Evolutionary conservation across 1,140 invertebrate genomes (phyloP), one percentile per base, ranked within the genome.

Genomic region (Penaeus chinensis): DNA sequence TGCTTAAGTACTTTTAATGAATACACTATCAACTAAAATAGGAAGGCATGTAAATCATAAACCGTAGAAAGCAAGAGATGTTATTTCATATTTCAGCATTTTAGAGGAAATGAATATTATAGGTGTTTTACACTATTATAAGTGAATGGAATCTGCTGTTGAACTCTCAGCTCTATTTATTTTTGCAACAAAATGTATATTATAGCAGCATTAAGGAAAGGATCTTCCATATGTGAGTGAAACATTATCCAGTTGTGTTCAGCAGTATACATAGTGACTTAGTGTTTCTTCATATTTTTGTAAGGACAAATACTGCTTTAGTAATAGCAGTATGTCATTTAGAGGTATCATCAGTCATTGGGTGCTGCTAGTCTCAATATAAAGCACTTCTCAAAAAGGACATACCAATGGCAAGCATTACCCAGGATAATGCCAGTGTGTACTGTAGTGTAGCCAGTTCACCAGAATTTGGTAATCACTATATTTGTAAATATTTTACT

Each of bases 131-230:
- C 27, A 27, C 71, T 32, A 74, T 37, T 32, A n/a, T 32, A 74
- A 19, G 71, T 74, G 18, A 74, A 74, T 54, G 54, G 54, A 54
- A 54, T 54, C 54, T 54, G 54, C 71, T 74, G 71, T 74, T 74
- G 71, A 74, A 37, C 71, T 27, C 8, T 32, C 24, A 74, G 71
- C 71, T 74, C 71, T 54, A 20, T 74, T 74, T 74, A 74, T 74
- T 74, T 74, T 74, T 74, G 71, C 71, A 74, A 74, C 27, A 74
- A 27, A 74, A 71, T 13, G 32, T 32, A 74, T 74, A 74, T 74
- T 32, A 32, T 74, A 37, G 42, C 42, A 74, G 42, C 71, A 37
- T 74, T 74, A 32, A 74, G 71, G 71, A 74, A 16, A 74, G 24
- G 71, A 27, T 74, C 71, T 74, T 74, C 71, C 71, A 74, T 27